Evolutionary conservation across 2,888 invertebrate genomes (phyloP).

Genomic region (Entomobrya multifasciata): DNA sequence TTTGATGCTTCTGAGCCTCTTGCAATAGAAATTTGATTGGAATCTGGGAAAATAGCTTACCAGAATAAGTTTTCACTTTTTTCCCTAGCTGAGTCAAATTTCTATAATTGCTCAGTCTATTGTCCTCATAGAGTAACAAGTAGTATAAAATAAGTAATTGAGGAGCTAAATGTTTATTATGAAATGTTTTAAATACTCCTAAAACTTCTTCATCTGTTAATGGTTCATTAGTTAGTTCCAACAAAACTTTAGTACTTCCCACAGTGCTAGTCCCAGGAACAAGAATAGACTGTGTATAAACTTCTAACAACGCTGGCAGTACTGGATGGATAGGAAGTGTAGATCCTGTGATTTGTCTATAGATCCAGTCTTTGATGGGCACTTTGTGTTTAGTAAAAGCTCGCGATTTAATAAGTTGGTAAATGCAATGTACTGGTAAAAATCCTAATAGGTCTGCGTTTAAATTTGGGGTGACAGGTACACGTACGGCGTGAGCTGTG

Average conservation of each 20-base stretch:
- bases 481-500: conserved; percentile 96
- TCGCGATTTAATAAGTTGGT: conserved; percentile 95
- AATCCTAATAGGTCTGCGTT: conserved; percentile 95
- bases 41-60: conserved; percentile 92
- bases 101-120: conserved; percentile 84
- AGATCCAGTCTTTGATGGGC: conserved; percentile 98
- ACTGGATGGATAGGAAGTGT: conserved; percentile 96
- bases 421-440: conserved; percentile 97
- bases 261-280: conserved; percentile 84
- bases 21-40: conserved; percentile 96
- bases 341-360: conserved; percentile 93
- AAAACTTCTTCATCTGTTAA: conserved; percentile 94
- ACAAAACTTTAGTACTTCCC: conserved; percentile 83
- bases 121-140: conserved; percentile 94
- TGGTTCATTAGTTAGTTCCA: conserved; percentile 94
- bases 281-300: conserved; percentile 95
- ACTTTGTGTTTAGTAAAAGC: conserved; percentile 98
- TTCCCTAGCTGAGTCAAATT: conserved; percentile 78
- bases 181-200: conserved; percentile 89
- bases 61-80: conserved; percentile 91
- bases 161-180: conserved; percentile 85
- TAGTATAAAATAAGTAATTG: conserved; percentile 96
- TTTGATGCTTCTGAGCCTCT: conserved; percentile 95
- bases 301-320: conserved; percentile 95
- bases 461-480: conserved; percentile 94